A percentile compares a stretch with the other conserved stretches of the same genome.
Conservation (phyloP, 2,797 vertebrate species). For the Hyperoplus lanceolatus region DNA sequence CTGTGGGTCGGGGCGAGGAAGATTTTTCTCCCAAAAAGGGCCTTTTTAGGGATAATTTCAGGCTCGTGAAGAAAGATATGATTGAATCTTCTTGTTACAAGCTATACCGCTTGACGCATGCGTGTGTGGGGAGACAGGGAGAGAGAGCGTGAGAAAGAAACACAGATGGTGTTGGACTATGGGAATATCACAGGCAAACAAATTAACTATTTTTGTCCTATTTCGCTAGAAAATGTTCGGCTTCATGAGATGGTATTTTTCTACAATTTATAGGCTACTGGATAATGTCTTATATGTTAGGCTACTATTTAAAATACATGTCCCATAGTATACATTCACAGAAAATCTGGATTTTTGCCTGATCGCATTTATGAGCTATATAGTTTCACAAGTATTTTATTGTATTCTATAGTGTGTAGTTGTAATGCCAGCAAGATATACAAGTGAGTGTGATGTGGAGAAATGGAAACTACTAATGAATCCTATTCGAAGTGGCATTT, state of each 20-base stretch:
- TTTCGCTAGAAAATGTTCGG: not conserved
- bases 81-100: conserved; percentile 60
- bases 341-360: not conserved
- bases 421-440: not conserved
- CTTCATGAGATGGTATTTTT: not conserved
- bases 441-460: not conserved
- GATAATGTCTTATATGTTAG: not conserved
- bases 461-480: conserved; percentile 2
- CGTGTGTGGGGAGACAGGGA: conserved; percentile 50
- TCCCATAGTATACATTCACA: not conserved
- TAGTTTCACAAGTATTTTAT: not conserved
- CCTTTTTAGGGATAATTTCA: conserved; percentile 46
- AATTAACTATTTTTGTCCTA: conserved; percentile 14
- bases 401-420: no score
- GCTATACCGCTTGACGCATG: conserved; percentile 67
- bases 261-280: not conserved
- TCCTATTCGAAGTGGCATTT: conserved; percentile 4
- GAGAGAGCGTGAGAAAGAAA: conserved; percentile 67
- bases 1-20: conserved; percentile 26
- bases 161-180: conserved; percentile 46
- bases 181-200: conserved; percentile 24
- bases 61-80: conserved; percentile 49
- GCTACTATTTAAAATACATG: not conserved
- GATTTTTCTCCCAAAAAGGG: conserved; percentile 25
- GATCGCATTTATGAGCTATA: not conserved